Evolutionary conservation across 2,888 invertebrate species (phyloP), one percentile per base, ranked within the genome.

Genomic region (Ophonus ardosiacus): DNA sequence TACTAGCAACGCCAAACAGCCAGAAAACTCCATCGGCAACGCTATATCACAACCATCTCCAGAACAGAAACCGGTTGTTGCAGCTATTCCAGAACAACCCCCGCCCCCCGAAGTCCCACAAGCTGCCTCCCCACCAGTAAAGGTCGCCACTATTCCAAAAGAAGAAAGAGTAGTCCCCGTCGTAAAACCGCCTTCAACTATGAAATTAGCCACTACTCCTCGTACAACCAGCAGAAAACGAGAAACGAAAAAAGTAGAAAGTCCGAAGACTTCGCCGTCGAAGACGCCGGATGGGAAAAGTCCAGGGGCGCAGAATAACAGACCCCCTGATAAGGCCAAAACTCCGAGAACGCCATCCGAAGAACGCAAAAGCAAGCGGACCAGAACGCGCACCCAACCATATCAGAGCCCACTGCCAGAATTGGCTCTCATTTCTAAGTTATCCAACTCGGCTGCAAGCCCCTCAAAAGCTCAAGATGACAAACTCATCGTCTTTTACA

Each of bases 331-430:
- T 43, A 85, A 65, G 91, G 90, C 83, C 90, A 92, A 87, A 92
- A 92, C 87, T 90, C 92, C 86, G 92, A 92, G 24, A 91, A 93
- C 85, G 0, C 78, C 78, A 5, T 85, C 85, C 7, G 85, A 85
- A 92, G 93, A 85, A 40, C 91, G 86, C 43, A 90, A 86, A 89
- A 91, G 92, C 15, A 94, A 94, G 89, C 90, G 94, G 87, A 92
- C 92, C 86, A 91, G 94, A 81, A 93, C 93, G 21, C 94, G 94
- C 92, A 96, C 96, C 17, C 96, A 96, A 89, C 94, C 95, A 10
- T 97, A 96, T 91, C 97, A 97, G 90, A 96, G 96, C 86, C 97
- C 97, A 0, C 92, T 96, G 51, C 96, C 96, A 0, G 96, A 97
- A 90, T 92, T 96, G 83, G 94, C 95, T 86, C 94, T 95, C 90